These are phyloP conservation scores for Petrocephalus schoutedeni DNA, from an alignment of 2,797 vertebrate genomes.

Conservation along the genomic window DNA sequence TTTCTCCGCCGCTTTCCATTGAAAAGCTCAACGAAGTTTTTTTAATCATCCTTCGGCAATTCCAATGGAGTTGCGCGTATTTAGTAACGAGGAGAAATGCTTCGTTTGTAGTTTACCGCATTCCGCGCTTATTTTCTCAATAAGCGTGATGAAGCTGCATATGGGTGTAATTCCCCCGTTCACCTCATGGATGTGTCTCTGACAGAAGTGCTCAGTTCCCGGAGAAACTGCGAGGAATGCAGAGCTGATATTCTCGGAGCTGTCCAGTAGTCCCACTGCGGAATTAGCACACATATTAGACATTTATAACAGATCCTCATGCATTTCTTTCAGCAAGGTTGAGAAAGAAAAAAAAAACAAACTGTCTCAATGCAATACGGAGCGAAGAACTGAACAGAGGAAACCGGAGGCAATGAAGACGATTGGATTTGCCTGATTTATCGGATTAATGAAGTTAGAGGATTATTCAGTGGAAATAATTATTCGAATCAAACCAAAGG, in stretches of 20 bases:
- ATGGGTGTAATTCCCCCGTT: constrained; percentile 42
- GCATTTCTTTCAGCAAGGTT: neutral
- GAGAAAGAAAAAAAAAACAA: neutral
- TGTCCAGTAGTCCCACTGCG: constrained; percentile 43
- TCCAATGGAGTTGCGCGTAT: neutral
- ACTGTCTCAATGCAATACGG: neutral
- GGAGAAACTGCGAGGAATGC: constrained; percentile 38
- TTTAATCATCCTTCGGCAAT: neutral
- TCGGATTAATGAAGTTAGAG: constrained; percentile 38
- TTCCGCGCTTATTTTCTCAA: constrained; percentile 22
- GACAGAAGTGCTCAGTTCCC: constrained; percentile 38
- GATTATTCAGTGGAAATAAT: constrained; percentile 34
- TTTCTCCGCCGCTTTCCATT: neutral
- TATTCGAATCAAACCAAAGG: constrained; percentile 38
- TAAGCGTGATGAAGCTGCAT: constrained; percentile 21
- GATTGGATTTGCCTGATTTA: constrained; percentile 26
- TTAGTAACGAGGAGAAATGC: neutral
- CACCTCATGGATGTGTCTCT: constrained; percentile 39
- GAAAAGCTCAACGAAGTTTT: neutral
- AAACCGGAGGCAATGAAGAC: constrained; percentile 17
- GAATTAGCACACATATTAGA: constrained; percentile 23
- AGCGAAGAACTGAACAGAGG: neutral
- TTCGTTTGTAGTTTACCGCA: constrained; percentile 29
- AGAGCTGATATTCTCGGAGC: constrained; percentile 28
- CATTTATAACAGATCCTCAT: constrained; percentile 21